Conservation (phyloP, 2,888 invertebrate species). For the Zygothrica quintamaculata region DNA sequence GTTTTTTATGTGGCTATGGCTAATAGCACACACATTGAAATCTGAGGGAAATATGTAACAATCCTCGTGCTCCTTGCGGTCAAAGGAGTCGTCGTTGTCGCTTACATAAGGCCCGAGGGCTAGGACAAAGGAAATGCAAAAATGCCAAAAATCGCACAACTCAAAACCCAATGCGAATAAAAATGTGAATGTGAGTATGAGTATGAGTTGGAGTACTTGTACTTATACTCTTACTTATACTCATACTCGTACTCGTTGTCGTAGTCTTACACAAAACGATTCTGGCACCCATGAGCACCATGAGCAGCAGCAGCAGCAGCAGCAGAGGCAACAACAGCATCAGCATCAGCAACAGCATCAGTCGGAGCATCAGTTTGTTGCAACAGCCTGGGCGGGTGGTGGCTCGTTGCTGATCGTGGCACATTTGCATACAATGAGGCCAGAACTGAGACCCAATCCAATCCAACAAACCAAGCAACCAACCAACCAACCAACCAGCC, state of each 20-base stretch:
- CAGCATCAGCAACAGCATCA: constrained; percentile 43
- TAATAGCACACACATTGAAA: constrained; percentile 52
- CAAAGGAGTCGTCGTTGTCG: constrained; percentile 54
- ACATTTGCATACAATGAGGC: constrained; percentile 85
- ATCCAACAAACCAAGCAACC: too few species aligned
- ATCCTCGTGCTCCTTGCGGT: constrained; percentile 56
- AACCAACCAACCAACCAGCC: constrained; percentile 11
- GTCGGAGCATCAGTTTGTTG: constrained; percentile 31
- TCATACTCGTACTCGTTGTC: constrained; percentile 11
- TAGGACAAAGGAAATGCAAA: constrained; percentile 78
- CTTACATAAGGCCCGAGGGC: constrained; percentile 68
- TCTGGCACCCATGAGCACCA: constrained; percentile 74
- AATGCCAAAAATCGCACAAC: constrained; percentile 83
- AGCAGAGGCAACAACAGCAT: constrained; percentile 42
- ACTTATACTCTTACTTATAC: constrained; percentile 39
- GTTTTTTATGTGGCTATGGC: constrained; percentile 40
- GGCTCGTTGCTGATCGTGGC: constrained; percentile 74
- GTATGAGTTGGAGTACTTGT: constrained; percentile 9
- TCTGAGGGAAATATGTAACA: constrained; percentile 71
- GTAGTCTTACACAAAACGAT: constrained; percentile 72
- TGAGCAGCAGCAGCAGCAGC: constrained; percentile 35
- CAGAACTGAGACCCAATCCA: constrained; percentile 59
- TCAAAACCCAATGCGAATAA: constrained; percentile 63
- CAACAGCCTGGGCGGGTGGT: constrained; percentile 71
- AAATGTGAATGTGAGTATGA: constrained; percentile 21